phyloP scores from a whole-genome alignment of 2,797 vertebrate genomes.

The Jordanella pulchra region DNA sequence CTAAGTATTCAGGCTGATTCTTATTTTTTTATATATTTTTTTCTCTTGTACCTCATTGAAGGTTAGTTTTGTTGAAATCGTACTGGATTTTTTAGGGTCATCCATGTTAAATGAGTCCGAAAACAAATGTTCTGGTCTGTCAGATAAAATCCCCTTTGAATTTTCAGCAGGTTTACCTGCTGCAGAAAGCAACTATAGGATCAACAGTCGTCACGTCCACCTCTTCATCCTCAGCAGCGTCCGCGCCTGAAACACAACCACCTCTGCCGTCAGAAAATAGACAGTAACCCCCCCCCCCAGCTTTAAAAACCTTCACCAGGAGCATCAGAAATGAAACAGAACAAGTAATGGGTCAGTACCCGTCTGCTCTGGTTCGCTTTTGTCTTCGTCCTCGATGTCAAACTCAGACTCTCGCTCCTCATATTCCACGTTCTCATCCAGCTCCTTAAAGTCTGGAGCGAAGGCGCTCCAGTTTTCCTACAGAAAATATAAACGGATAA shows the following conservation, averaged over 20 bases:
- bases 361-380: conserved; percentile 96
- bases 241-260: conserved; percentile 82
- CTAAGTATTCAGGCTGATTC: too few species aligned
- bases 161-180: conserved; percentile 84
- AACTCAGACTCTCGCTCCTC: conserved; percentile 97
- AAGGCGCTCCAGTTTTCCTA: conserved; percentile 99
- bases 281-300: neutral
- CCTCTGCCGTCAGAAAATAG: neutral
- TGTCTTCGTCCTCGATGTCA: conserved; percentile 98
- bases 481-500: conserved; percentile 13
- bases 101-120: too few species aligned
- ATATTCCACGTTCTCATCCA: conserved; percentile 98
- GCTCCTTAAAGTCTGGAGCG: conserved; percentile 96
- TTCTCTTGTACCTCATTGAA: too few species aligned
- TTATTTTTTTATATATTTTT: too few species aligned
- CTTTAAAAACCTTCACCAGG: neutral
- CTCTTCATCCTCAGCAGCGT: conserved; percentile 96
- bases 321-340: neutral
- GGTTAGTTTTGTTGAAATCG: too few species aligned
- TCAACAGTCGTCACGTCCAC: conserved; percentile 97
- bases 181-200: conserved; percentile 95
- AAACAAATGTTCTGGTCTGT: too few species aligned
- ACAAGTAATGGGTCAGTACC: conserved; percentile 73
- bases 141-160: too few species aligned
- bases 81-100: too few species aligned